phyloP scores from a whole-genome alignment of 2,888 invertebrate genomes.

The Agonum fuliginosum region DNA sequence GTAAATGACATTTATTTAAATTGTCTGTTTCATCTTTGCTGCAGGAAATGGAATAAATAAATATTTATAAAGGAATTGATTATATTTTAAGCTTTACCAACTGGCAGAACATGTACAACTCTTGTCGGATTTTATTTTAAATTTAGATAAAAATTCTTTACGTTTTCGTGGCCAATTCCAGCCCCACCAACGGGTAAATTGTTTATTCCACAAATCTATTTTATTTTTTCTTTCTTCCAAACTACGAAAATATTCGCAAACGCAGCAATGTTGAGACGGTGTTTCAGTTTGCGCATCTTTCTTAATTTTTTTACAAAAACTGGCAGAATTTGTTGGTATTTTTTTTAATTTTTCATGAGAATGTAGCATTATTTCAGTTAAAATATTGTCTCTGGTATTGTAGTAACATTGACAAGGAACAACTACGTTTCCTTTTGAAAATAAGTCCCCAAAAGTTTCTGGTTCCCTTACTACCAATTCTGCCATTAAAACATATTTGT shows the following conservation, averaged over 20 bases:
- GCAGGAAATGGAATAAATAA: neutral
- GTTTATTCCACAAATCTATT: slow-evolving; percentile 62
- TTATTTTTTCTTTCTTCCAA: slow-evolving; percentile 19
- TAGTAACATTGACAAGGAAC: slow-evolving; percentile 49
- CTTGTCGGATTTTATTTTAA: slow-evolving; percentile 9
- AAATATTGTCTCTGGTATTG: slow-evolving; percentile 20
- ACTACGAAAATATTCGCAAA: slow-evolving; percentile 24
- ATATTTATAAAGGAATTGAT: neutral
- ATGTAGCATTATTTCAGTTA: slow-evolving; percentile 31
- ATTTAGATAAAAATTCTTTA: slow-evolving; percentile 58
- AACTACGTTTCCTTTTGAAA: slow-evolving; percentile 37
- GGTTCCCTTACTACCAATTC: slow-evolving; percentile 47
- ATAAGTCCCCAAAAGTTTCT: slow-evolving; percentile 23
- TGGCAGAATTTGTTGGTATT: no score
- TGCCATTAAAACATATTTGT: neutral
- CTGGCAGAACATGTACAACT: neutral
- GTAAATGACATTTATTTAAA: neutral
- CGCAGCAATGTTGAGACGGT: neutral
- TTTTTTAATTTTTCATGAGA: neutral
- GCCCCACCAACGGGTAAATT: slow-evolving; percentile 64
- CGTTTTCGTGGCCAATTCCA: slow-evolving; percentile 64
- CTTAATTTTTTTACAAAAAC: no score
- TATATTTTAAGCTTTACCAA: neutral
- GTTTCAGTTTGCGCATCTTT: slow-evolving; percentile 28
- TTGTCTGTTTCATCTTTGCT: neutral